A percentile compares a stretch with the other conserved stretches of the same genome.
These are phyloP conservation scores for Drosophila guanche DNA, from an alignment of 1,140 invertebrate species.

Conservation along the genomic window DNA sequence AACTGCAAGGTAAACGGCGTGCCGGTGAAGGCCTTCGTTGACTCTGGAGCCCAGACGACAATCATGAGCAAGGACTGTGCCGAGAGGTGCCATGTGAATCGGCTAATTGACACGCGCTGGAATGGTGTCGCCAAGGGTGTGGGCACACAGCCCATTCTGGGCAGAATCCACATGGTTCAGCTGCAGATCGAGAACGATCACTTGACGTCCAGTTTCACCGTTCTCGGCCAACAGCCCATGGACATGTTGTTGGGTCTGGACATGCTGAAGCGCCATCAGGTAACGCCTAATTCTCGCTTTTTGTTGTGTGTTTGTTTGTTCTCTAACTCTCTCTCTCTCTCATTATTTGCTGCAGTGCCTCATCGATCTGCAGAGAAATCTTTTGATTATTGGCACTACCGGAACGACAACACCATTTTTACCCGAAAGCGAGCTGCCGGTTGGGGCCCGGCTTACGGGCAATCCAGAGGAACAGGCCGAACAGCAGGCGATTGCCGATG, in stretches of 20 bases:
- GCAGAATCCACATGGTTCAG: slow-evolving; percentile 98
- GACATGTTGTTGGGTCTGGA: slow-evolving; percentile 99
- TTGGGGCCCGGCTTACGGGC: slow-evolving; percentile 84
- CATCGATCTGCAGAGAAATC: slow-evolving; percentile 96
- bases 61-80: slow-evolving; percentile 97
- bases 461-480: slow-evolving; percentile 82
- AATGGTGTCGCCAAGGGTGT: slow-evolving; percentile 97
- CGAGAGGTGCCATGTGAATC: slow-evolving; percentile 97
- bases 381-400: slow-evolving; percentile 97
- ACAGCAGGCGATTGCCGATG: slow-evolving; percentile 83
- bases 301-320: too few species aligned
- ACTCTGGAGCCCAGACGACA: slow-evolving; percentile 97
- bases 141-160: slow-evolving; percentile 97
- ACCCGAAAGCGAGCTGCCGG: slow-evolving; percentile 93
- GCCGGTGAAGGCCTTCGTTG: slow-evolving; percentile 98
- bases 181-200: slow-evolving; percentile 97
- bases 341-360: slow-evolving; percentile 87
- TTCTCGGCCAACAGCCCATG: slow-evolving; percentile 99
- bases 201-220: slow-evolving; percentile 97
- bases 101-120: slow-evolving; percentile 96
- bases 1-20: slow-evolving; percentile 97
- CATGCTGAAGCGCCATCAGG: slow-evolving; percentile 98
- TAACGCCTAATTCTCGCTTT: slow-evolving; percentile 63
- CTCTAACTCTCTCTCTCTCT: background rate
- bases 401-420: slow-evolving; percentile 96